Conservation (phyloP, 1,140 invertebrate genomes). For the Trypoxylus dichotomus region DNA sequence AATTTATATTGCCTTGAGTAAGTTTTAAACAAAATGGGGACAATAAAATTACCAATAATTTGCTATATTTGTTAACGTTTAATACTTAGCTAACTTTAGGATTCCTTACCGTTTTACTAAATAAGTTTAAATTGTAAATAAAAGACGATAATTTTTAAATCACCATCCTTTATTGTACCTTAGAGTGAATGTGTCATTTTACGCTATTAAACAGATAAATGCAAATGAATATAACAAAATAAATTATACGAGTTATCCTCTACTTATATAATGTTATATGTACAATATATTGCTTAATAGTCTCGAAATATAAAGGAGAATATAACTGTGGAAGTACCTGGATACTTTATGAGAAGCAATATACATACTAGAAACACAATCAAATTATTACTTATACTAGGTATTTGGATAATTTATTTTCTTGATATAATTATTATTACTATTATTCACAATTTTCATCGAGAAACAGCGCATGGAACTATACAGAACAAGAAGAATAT, state of each 20-base stretch:
- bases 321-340: slow-evolving; percentile 10
- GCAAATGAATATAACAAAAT: slow-evolving; percentile 4
- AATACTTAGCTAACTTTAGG: background rate
- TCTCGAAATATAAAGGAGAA: slow-evolving; percentile 7
- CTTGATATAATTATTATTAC: slow-evolving; percentile 1
- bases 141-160: slow-evolving; percentile 10
- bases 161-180: background rate
- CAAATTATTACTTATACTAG: background rate
- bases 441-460: slow-evolving; percentile 6
- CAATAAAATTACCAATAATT: too few species aligned
- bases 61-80: background rate
- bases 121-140: background rate
- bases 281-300: slow-evolving; percentile 11
- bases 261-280: background rate
- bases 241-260: background rate
- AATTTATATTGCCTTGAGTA: background rate
- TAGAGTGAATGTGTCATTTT: slow-evolving; percentile 1
- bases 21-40: too few species aligned
- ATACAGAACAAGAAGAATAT: slow-evolving; percentile 23
- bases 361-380: background rate
- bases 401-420: slow-evolving; percentile 7
- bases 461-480: slow-evolving; percentile 1
- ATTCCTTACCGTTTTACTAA: background rate
- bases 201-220: slow-evolving; percentile 27
- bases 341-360: background rate